These are phyloP conservation scores for Hydrolagus colliei DNA, from an alignment of 2,797 vertebrate species.

Conservation along the genomic window DNA sequence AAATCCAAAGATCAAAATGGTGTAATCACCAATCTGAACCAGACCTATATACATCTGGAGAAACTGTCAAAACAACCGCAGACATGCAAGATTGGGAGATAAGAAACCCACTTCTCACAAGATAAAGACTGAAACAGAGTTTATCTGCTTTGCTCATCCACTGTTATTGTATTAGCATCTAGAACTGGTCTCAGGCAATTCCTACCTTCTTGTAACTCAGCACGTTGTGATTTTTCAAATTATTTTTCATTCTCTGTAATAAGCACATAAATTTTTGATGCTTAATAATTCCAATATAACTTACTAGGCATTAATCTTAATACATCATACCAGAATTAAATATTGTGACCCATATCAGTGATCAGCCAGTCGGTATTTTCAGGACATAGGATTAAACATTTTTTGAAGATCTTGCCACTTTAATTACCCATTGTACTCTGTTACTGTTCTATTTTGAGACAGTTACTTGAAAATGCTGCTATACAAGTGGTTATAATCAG, in stretches of 20 bases:
- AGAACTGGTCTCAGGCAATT: background rate
- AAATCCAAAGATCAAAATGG: conserved; percentile 5
- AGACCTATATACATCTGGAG: background rate
- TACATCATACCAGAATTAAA: background rate
- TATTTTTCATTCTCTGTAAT: too few species aligned
- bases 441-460: background rate
- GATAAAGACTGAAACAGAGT: background rate
- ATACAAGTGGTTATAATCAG: background rate
- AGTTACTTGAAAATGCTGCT: background rate
- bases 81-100: background rate
- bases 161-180: background rate
- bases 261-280: too few species aligned
- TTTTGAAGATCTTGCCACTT: background rate
- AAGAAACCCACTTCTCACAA: background rate
- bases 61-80: background rate
- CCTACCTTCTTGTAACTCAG: background rate
- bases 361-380: background rate
- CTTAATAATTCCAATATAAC: background rate
- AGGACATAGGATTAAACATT: background rate
- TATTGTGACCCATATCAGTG: background rate
- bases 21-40: background rate
- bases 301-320: background rate
- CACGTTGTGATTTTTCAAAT: background rate
- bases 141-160: background rate
- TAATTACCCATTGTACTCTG: background rate